Conservation (phyloP, 2,888 invertebrate species). For the Ischnura elegans region DNA sequence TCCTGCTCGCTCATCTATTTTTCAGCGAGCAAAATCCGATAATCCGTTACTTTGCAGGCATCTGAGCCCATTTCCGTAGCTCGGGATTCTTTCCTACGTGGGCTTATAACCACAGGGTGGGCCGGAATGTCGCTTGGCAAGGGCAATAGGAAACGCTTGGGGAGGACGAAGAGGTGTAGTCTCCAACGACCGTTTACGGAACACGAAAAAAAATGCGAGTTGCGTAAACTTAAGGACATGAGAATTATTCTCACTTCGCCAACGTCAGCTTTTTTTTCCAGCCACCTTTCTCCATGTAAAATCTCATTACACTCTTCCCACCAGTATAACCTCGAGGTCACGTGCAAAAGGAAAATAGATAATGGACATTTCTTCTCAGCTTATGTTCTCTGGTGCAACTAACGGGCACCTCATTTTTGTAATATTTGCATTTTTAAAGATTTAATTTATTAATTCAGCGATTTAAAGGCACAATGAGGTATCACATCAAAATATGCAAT, state of each 20-base stretch:
- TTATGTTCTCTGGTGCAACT: too few species aligned
- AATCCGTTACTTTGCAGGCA: constrained; percentile 1
- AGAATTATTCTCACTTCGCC: not conserved
- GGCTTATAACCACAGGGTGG: not conserved
- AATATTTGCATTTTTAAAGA: too few species aligned
- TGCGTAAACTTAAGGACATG: not conserved
- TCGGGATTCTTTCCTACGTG: not conserved
- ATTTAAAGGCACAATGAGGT: too few species aligned
- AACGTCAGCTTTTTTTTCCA: not conserved
- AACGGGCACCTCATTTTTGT: too few species aligned
- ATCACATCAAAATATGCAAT: too few species aligned
- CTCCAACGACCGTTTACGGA: not conserved
- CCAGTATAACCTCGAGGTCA: not conserved
- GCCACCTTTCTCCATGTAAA: not conserved
- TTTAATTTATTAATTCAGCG: too few species aligned
- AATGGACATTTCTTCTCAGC: too few species aligned
- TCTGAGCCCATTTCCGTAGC: too few species aligned
- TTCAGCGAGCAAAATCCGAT: not conserved
- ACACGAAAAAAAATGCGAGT: not conserved
- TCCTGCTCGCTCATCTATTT: not conserved
- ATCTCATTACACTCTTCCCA: not conserved
- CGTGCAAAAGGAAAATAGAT: not conserved
- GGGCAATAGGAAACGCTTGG: not conserved
- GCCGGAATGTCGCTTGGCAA: constrained; percentile 35
- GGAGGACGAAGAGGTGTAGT: too few species aligned